Evolutionary conservation across 2,888 invertebrate species (phyloP), one percentile per base, ranked within the genome.

Genomic region (Synergus itoensis): DNA sequence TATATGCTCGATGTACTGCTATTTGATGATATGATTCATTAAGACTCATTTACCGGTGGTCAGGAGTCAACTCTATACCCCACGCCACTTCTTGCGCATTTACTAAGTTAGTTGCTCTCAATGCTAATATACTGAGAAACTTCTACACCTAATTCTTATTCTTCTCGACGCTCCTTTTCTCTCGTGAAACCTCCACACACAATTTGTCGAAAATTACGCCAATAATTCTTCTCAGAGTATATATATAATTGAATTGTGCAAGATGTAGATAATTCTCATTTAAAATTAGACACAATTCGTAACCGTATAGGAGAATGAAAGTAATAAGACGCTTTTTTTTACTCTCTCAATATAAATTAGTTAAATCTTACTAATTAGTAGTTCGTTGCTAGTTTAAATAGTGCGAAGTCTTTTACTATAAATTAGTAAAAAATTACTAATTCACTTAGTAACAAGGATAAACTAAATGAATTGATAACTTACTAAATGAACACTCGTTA

Each of bases 41-140:
- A 73, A 73, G 73, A 53, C 73, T 73, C 73, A 36, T 73, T 73
- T 73, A 73, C 73, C 73, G 73, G 73, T 73, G 73, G 73, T 73
- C 73, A 53, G 73, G 73, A 73, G 73, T 73, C 73, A 73, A 73
- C 73, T 73, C 28, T 21, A 45, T 69, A 69, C 45, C 69, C 69
- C 57, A 57, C 57, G 18, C 57, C 16, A 28, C 16, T 7, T 48
- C 48, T 48, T 53, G n/a, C 53, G n/a, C n/a, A 28, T 53, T 53
- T 53, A 53, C 53, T n/a, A 53, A 53, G n/a, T 53, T 60, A 8
- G 18, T 8, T 60, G 60, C 60, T 60, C 60, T 60, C 60, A 21
- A 60, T 60, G 11, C 21, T 60, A 60, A 60, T 60, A 11, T 21
- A 18, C 21, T 60, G 18, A 18, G 60, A 60, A 21, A 4, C 8